Evolutionary conservation across 2,113 vertebrate species (phyloP).

Genomic region (human (Homo sapiens)): GRCh38 chr12:888001-888500

Average conservation of each 20-base stretch:
- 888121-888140: slow-evolving; percentile 50
- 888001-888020: neutral
- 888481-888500: neutral
- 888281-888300: neutral
- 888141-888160: slow-evolving; percentile 32
- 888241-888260: neutral
- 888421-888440: neutral
- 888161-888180: slow-evolving; percentile 13
- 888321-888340: neutral
- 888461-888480: neutral
- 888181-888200: neutral
- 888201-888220: slow-evolving; percentile 27
- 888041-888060: slow-evolving; percentile 9
- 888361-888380: slow-evolving; percentile 16
- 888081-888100: neutral
- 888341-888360: neutral
- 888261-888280: neutral
- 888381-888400: neutral
- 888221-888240: neutral
- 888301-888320: neutral
- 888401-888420: neutral
- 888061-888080: slow-evolving; percentile 9
- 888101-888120: slow-evolving; percentile 33
- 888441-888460: neutral
- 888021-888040: neutral